phyloP scores from a whole-genome alignment of 2,888 invertebrate genomes.

The Lasioglossum morio region DNA sequence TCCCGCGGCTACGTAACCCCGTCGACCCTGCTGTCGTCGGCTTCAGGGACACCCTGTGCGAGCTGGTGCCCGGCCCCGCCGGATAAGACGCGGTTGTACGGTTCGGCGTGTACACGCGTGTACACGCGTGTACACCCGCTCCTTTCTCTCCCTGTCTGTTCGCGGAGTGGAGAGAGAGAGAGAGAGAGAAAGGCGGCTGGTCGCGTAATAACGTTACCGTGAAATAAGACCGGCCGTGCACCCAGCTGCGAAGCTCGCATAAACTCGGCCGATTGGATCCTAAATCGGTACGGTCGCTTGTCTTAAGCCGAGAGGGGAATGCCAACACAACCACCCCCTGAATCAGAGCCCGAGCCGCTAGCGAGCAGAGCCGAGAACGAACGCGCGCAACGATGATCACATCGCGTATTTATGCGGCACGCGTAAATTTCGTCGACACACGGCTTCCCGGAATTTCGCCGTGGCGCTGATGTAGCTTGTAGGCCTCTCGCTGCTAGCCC shows the following conservation, averaged over 20 bases:
- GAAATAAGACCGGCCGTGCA: slow-evolving; percentile 74
- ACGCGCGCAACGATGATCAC: slow-evolving; percentile 67
- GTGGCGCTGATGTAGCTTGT: slow-evolving; percentile 52
- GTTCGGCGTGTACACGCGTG: slow-evolving; percentile 28
- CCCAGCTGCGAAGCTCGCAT: slow-evolving; percentile 79
- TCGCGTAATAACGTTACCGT: slow-evolving; percentile 74
- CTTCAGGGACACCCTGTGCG: slow-evolving; percentile 65
- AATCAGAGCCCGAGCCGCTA: slow-evolving; percentile 53
- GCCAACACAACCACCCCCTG: slow-evolving; percentile 69
- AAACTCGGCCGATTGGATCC: slow-evolving; percentile 78
- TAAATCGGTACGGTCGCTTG: slow-evolving; percentile 77
- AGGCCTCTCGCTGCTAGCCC: slow-evolving; percentile 4
- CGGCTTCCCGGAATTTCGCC: slow-evolving; percentile 70
- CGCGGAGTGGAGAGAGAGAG: background rate
- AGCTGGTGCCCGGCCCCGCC: slow-evolving; percentile 22
- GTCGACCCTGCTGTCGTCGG: slow-evolving; percentile 56
- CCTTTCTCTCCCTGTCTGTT: background rate
- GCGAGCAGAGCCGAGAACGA: slow-evolving; percentile 1
- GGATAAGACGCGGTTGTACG: slow-evolving; percentile 59
- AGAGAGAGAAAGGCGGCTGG: slow-evolving; percentile 15
- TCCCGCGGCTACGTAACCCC: slow-evolving; percentile 47
- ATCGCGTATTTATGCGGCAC: slow-evolving; percentile 72
- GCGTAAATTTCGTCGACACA: slow-evolving; percentile 72
- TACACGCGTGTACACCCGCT: slow-evolving; percentile 49
- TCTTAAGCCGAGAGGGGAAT: slow-evolving; percentile 67